Conservation (phyloP, 2,797 vertebrate species). For the Setipinna tenuifilis region DNA sequence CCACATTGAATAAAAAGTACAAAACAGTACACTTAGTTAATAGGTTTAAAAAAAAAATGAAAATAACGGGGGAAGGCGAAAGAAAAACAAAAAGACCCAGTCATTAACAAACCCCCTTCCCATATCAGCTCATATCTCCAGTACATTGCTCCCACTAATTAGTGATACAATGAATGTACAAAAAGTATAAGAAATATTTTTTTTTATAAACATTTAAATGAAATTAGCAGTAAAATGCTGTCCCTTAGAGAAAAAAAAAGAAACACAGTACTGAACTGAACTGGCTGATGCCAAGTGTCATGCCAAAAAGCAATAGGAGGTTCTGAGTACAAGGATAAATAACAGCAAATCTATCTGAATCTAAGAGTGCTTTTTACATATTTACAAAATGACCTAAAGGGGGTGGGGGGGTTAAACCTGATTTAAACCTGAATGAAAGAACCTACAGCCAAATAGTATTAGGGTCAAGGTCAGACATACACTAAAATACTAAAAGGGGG, state of each 20-base stretch:
- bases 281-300: neutral
- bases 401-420: neutral
- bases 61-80: neutral
- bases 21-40: neutral
- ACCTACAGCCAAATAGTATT: too few species aligned
- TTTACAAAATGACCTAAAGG: neutral
- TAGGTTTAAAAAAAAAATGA: neutral
- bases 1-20: neutral
- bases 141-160: neutral
- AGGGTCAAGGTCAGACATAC: too few species aligned
- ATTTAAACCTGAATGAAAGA: too few species aligned
- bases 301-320: neutral
- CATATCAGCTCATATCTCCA: neutral
- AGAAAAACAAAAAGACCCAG: neutral
- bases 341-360: neutral
- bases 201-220: neutral
- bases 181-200: neutral
- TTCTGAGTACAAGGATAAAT: neutral
- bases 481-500: too few species aligned
- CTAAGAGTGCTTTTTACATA: conserved; percentile 10
- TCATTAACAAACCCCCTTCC: neutral
- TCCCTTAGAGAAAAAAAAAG: neutral
- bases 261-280: neutral
- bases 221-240: neutral
- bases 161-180: neutral